phyloP scores from a whole-genome alignment of 1,140 invertebrate genomes.

The Aphelenchoides besseyi region DNA sequence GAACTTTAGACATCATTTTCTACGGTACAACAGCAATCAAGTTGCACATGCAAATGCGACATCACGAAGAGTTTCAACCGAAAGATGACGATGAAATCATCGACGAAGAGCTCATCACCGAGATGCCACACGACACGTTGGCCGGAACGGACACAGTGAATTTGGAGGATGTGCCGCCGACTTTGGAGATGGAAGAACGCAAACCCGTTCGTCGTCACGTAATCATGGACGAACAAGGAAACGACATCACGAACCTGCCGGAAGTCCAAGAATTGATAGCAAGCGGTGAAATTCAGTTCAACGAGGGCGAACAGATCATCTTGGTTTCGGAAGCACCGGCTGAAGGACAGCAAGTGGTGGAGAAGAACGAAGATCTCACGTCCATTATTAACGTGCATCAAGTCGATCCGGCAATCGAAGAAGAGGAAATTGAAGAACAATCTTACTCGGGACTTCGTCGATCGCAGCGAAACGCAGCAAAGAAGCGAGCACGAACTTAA shows the following conservation, averaged over 20 bases:
- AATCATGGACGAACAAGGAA: slow-evolving; percentile 17
- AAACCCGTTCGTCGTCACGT: not conserved
- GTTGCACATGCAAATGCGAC: slow-evolving; percentile 21
- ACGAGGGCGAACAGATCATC: slow-evolving; percentile 20
- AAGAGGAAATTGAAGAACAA: not conserved
- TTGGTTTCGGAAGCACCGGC: slow-evolving; percentile 1
- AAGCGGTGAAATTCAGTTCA: not conserved
- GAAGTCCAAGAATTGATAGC: slow-evolving; percentile 19
- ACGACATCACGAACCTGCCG: slow-evolving; percentile 19
- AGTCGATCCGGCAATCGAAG: not conserved
- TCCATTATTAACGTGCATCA: not conserved
- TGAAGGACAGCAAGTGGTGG: not conserved
- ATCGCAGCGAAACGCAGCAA: not conserved
- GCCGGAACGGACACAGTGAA: not conserved
- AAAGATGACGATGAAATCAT: not conserved
- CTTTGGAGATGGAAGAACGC: slow-evolving; percentile 7
- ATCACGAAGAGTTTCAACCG: slow-evolving; percentile 8
- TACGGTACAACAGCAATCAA: slow-evolving; percentile 15
- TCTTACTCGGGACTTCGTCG: not conserved
- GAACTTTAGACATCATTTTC: slow-evolving; percentile 13
- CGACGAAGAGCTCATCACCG: slow-evolving; percentile 1
- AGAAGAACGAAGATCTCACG: not conserved
- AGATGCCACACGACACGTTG: slow-evolving; percentile 14
- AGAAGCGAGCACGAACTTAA: slow-evolving; percentile 1
- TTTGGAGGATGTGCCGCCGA: not conserved